Evolutionary conservation across 1,140 invertebrate genomes (phyloP).

Genomic region (Carcinoscorpius rotundicauda): DNA sequence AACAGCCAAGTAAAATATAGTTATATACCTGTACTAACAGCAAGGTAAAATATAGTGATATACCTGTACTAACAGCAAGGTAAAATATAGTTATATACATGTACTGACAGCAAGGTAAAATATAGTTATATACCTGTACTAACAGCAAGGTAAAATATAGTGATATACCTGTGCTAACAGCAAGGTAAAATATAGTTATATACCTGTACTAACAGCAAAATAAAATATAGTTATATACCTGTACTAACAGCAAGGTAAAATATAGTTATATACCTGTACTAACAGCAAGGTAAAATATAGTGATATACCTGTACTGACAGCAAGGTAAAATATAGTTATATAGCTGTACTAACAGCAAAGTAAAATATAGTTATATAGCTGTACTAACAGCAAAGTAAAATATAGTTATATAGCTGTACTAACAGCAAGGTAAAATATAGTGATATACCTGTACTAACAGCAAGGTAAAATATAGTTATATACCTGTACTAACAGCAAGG

Average conservation of each 20-base stretch:
- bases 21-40: conserved; percentile 22
- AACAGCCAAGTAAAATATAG: conserved; percentile 30
- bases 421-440: conserved; percentile 30
- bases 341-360: conserved; percentile 28
- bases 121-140: conserved; percentile 15
- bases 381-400: conserved; percentile 32
- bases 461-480: conserved; percentile 27
- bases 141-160: conserved; percentile 30
- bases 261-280: conserved; percentile 15
- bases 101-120: conserved; percentile 32
- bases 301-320: conserved; percentile 22
- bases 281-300: conserved; percentile 30
- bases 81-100: conserved; percentile 19
- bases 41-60: conserved; percentile 27
- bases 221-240: conserved; percentile 20
- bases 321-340: conserved; percentile 27
- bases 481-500: conserved; percentile 29
- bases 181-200: conserved; percentile 27
- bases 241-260: conserved; percentile 32
- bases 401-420: conserved; percentile 15
- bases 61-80: conserved; percentile 29
- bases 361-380: conserved; percentile 20
- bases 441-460: conserved; percentile 22
- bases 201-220: conserved; percentile 28
- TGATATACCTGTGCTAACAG: conserved; percentile 24